Percentiles rank a stretch among this genome's conserved stretches.
phyloP scores from a whole-genome alignment of 2,797 vertebrate species.

The Spinibarbus caldwelli region DNA sequence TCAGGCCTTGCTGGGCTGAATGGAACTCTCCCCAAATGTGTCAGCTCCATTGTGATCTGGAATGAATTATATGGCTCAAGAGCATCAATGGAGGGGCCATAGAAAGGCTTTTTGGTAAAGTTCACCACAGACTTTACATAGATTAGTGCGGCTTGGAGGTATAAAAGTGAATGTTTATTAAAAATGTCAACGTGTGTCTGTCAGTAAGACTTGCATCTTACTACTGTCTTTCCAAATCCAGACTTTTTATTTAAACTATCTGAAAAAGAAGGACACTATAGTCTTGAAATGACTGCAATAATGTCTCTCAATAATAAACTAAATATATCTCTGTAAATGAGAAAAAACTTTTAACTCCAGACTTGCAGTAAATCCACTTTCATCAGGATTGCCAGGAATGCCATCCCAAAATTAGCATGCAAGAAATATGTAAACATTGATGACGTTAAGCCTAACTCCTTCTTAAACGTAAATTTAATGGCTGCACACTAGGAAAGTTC shows the following conservation, averaged over 20 bases:
- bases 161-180: constrained; percentile 44
- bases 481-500: constrained; percentile 67
- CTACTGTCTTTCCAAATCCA: neutral
- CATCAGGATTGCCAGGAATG: constrained; percentile 59
- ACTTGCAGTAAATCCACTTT: constrained; percentile 49
- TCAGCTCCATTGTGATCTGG: constrained; percentile 73
- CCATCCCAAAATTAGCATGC: constrained; percentile 29
- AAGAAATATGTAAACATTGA: constrained; percentile 66
- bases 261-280: constrained; percentile 6
- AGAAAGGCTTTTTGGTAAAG: constrained; percentile 64
- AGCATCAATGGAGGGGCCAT: constrained; percentile 66
- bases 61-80: constrained; percentile 75
- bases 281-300: neutral
- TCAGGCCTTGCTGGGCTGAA: constrained; percentile 65
- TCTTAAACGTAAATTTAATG: constrained; percentile 70
- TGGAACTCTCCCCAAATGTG: constrained; percentile 68
- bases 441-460: constrained; percentile 64
- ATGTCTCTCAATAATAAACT: neutral
- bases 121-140: constrained; percentile 59
- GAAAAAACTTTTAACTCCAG: neutral
- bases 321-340: neutral
- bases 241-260: constrained; percentile 4
- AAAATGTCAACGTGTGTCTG: constrained; percentile 26
- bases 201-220: constrained; percentile 9
- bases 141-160: constrained; percentile 58